Percentiles rank a stretch among this genome's conserved stretches.
These are phyloP conservation scores for Rugalucina vietnamica DNA, from an alignment of 2,888 invertebrate species.

Conservation along the genomic window DNA sequence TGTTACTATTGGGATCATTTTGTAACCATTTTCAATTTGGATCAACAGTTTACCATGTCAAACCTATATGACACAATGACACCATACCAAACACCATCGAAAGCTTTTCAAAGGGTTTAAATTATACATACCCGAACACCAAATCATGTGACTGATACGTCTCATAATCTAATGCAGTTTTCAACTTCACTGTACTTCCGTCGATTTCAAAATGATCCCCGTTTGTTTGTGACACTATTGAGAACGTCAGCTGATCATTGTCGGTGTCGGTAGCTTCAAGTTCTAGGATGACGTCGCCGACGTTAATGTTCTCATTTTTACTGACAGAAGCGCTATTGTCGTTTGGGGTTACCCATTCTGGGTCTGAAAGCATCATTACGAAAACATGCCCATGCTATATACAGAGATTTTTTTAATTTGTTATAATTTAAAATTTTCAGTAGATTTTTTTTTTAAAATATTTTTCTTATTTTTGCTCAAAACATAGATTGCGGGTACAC, in stretches of 20 bases:
- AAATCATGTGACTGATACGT: neutral
- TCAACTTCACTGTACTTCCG: neutral
- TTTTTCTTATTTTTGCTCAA: neutral
- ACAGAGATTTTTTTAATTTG: too few relatives aligned
- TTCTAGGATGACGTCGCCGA: neutral
- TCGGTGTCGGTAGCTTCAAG: neutral
- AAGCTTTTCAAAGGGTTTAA: too few relatives aligned
- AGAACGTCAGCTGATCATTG: neutral
- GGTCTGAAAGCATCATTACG: constrained; percentile 3
- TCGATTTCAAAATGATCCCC: neutral
- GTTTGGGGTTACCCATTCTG: neutral
- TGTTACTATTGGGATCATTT: too few relatives aligned
- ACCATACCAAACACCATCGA: too few relatives aligned
- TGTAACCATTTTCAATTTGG: too few relatives aligned
- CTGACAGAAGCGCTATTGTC: neutral
- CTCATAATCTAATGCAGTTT: neutral
- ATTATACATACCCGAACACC: neutral
- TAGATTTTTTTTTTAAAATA: too few relatives aligned
- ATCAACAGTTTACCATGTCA: too few relatives aligned
- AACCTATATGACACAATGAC: too few relatives aligned
- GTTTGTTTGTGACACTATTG: neutral
- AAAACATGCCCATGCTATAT: too few relatives aligned
- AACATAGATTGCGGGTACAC: neutral
- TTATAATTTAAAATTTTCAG: too few relatives aligned
- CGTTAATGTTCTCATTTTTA: neutral